Percentiles rank a stretch among this genome's conserved stretches.
Evolutionary conservation across 2,113 vertebrate genomes (phyloP).

Genomic region (Ameiurus melas): DNA sequence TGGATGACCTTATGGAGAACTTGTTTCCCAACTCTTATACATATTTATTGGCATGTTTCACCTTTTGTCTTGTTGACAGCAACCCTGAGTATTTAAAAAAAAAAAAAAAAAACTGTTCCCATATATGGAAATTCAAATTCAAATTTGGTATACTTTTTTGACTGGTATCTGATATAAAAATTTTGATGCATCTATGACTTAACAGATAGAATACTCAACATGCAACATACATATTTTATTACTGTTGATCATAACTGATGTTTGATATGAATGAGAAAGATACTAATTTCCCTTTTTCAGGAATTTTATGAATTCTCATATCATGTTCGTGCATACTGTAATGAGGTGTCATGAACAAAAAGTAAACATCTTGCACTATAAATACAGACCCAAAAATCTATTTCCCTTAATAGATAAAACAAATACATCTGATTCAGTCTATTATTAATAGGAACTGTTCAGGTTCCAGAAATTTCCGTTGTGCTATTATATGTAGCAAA

Average conservation of each 20-base stretch:
- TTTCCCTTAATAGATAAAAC: background rate
- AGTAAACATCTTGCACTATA: conserved; percentile 55
- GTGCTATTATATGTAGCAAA: background rate
- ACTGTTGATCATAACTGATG: background rate
- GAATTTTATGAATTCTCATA: conserved; percentile 66
- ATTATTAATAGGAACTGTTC: conserved; percentile 79
- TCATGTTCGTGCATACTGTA: conserved; percentile 86
- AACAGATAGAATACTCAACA: background rate
- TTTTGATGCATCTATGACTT: background rate
- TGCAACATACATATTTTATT: too few relatives aligned
- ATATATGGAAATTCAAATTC: conserved; percentile 1
- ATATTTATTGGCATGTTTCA: conserved; percentile 71
- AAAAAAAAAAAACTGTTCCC: conserved; percentile 30
- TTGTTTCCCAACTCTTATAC: conserved; percentile 60
- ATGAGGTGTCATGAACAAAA: conserved; percentile 89
- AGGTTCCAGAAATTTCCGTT: conserved; percentile 78
- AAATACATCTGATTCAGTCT: background rate
- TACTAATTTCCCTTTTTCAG: conserved; percentile 62
- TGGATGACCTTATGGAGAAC: conserved; percentile 62
- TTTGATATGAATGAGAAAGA: background rate
- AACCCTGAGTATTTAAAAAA: conserved; percentile 34
- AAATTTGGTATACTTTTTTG: background rate
- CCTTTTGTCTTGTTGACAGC: conserved; percentile 59
- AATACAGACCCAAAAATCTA: conserved; percentile 85
- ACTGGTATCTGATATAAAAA: conserved; percentile 19